Conservation (phyloP, 1,140 invertebrate genomes). For the Platyscapa corneri region DNA sequence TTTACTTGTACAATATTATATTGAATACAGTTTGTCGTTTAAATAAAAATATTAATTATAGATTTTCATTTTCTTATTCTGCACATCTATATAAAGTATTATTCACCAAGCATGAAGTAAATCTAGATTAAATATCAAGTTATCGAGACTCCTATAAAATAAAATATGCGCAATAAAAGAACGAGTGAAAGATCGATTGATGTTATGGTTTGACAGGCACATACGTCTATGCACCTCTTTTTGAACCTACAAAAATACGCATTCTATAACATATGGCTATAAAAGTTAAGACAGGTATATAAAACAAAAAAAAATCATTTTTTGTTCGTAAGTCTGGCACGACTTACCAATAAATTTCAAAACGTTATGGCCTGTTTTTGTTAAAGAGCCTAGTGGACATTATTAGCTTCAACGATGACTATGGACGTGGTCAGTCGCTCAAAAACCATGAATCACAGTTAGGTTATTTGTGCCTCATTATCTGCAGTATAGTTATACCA, state of each 20-base stretch:
- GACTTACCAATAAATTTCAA: background rate
- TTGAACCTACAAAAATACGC: too few species aligned
- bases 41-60: background rate
- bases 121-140: background rate
- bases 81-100: background rate
- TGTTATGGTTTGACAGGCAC: background rate
- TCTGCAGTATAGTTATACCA: too few species aligned
- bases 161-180: background rate
- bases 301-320: background rate
- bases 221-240: background rate
- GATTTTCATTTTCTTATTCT: background rate
- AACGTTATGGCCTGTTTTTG: background rate
- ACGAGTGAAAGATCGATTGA: background rate
- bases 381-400: slow-evolving; percentile 49
- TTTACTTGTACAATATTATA: too few species aligned
- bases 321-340: background rate
- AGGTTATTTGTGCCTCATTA: too few species aligned
- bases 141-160: background rate
- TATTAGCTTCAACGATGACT: slow-evolving; percentile 63
- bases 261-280: too few species aligned
- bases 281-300: too few species aligned
- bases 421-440: background rate
- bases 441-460: too few species aligned
- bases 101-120: background rate
- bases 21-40: background rate